A percentile compares a stretch with the other conserved stretches of the same genome.
These are phyloP conservation scores for Thera obeliscata DNA, from an alignment of 2,888 invertebrate species.

Conservation along the genomic window DNA sequence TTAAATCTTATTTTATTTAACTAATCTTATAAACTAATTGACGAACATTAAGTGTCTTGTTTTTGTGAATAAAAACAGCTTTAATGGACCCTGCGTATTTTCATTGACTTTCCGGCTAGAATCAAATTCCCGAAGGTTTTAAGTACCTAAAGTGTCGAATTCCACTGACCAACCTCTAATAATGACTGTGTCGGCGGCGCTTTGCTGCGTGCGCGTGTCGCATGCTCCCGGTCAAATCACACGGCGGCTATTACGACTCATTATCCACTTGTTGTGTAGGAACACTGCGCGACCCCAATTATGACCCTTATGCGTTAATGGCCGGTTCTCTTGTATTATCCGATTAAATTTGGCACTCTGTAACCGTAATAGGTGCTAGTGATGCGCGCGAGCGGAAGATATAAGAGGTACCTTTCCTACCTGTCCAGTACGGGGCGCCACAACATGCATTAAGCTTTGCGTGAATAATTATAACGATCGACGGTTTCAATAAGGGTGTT, in stretches of 20 bases:
- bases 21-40: too few species aligned
- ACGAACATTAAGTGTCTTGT: too few species aligned
- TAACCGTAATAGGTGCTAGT: constrained; percentile 8
- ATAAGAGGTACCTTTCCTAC: background rate
- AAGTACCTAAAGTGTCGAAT: too few species aligned
- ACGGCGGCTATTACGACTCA: constrained; percentile 58
- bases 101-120: too few species aligned
- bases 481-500: too few species aligned
- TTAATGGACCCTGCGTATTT: too few species aligned
- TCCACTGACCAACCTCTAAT: too few species aligned
- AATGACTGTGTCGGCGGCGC: constrained; percentile 10
- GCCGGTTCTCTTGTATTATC: constrained; percentile 40
- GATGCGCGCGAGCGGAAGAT: background rate
- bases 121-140: too few species aligned
- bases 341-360: constrained; percentile 35
- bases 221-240: constrained; percentile 53
- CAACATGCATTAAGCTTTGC: too few species aligned
- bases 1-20: too few species aligned
- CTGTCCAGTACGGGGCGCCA: background rate
- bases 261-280: constrained; percentile 56
- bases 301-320: constrained; percentile 57
- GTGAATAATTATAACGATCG: too few species aligned
- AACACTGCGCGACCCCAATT: constrained; percentile 51
- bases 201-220: constrained; percentile 28
- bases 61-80: too few species aligned